These are phyloP conservation scores for Marcusenius ussheri DNA, from an alignment of 2,113 vertebrate genomes.

Conservation along the genomic window DNA sequence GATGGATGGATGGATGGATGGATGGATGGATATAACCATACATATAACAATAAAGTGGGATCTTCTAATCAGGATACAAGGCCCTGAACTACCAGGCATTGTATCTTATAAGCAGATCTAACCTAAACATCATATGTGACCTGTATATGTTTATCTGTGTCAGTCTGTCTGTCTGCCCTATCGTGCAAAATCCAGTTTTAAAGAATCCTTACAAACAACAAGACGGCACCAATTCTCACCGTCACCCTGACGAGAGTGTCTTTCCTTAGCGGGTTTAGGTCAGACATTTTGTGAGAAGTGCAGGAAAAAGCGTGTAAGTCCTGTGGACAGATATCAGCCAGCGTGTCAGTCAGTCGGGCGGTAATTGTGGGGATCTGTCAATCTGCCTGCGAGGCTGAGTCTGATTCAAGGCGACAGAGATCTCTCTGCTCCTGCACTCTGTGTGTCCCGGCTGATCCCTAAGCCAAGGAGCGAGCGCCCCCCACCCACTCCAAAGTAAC, in stretches of 20 bases:
- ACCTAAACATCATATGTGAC: background rate
- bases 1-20: background rate
- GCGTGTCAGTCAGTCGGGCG: slow-evolving; percentile 21
- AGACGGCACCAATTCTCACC: background rate
- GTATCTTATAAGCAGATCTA: background rate
- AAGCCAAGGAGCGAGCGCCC: background rate
- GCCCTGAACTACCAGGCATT: background rate
- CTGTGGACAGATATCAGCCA: slow-evolving; percentile 39
- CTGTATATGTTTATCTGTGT: background rate
- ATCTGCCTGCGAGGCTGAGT: background rate
- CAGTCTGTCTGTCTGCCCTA: background rate
- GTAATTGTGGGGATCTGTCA: slow-evolving; percentile 17
- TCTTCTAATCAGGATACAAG: background rate
- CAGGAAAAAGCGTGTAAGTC: background rate
- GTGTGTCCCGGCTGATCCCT: slow-evolving; percentile 33
- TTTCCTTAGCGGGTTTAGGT: background rate
- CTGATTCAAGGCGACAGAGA: slow-evolving; percentile 15
- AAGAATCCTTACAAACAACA: background rate
- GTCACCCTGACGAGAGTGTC: background rate
- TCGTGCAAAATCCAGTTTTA: background rate
- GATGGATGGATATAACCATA: background rate
- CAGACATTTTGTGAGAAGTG: background rate
- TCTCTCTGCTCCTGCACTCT: slow-evolving; percentile 27
- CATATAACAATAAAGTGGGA: background rate
- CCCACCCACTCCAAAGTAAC: background rate